Evolutionary conservation across 1,140 invertebrate species (phyloP), one percentile per base, ranked within the genome.

Genomic region (Gyrodactylus bullatarudis): DNA sequence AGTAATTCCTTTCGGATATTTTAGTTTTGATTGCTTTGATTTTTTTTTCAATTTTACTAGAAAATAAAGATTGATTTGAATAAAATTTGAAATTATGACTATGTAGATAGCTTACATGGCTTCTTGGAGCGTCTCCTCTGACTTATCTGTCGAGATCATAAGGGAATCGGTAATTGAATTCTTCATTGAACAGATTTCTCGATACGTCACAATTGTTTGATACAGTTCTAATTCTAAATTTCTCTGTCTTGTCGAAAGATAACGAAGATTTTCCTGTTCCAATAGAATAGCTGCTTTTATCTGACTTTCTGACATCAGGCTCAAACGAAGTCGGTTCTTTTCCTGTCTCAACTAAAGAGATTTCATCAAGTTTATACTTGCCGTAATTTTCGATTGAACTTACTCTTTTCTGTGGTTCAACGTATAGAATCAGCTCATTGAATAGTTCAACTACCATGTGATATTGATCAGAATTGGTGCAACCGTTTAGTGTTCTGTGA

Each of bases 381-480:
- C 8, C 21, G 8, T 2, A n/a, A 20, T 23, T n/a, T 69, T 1
- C 20, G 1, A 25, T 1, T 2, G 24, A 71, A 71, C 24, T 8
- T 23, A 71, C 70, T 71, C 24, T 71, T 26, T 24, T 8, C 24
- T 24, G 21, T 24, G 70, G 70, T 71, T 71, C 70, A 1, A 71
- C 70, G 26, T 71, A 71, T 1, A 71, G 23, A 25, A 71, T 71
- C n/a, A 71, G 24, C 21, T 71, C 70, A 25, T 71, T 71, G 70
- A 71, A 23, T 16, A 71, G 21, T 25, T 71, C 70, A 71, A 71
- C 70, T 23, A 71, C 24, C 70, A 71, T 71, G 24, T 71, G 70
- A 71, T 71, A 71, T 71, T 71, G 70, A 71, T 20, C 70, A 19
- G 70, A 71, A 26, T 71, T 71, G 1, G 70, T 71, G 24, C 21